These are phyloP conservation scores for Bombus picipes DNA, from an alignment of 1,140 invertebrate species.

Conservation along the genomic window DNA sequence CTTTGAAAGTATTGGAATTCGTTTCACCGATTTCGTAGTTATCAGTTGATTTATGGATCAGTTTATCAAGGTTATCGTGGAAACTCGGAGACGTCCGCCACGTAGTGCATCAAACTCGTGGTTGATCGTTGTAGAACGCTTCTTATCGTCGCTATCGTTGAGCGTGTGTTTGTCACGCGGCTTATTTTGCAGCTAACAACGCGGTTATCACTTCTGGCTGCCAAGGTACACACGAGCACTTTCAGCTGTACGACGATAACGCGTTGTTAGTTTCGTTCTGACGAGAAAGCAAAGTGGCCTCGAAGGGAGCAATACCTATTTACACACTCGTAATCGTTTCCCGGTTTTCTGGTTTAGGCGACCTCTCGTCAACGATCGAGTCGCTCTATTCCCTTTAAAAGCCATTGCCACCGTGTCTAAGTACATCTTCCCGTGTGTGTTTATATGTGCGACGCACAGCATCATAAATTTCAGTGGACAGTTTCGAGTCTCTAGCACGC, in stretches of 20 bases:
- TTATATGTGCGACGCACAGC: not conserved
- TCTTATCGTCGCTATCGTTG: conserved; percentile 45
- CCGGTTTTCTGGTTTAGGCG: not conserved
- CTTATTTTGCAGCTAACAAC: conserved; percentile 44
- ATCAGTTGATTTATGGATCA: not conserved
- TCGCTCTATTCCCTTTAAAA: conserved; percentile 35
- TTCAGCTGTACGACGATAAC: conserved; percentile 28
- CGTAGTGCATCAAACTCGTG: not conserved
- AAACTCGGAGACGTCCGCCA: not conserved
- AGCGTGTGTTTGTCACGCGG: conserved; percentile 21
- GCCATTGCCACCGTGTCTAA: not conserved
- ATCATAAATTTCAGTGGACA: conserved; percentile 2
- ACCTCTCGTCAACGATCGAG: not conserved
- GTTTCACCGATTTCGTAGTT: not conserved
- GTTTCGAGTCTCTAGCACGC: not conserved
- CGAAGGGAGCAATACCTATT: not conserved
- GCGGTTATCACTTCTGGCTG: conserved; percentile 22
- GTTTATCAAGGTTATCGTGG: conserved; percentile 15
- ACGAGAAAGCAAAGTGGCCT: not conserved
- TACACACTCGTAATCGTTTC: not conserved
- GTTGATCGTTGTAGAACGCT: not conserved
- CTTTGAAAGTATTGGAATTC: not conserved
- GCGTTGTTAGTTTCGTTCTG: not conserved
- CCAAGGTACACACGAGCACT: conserved; percentile 26
- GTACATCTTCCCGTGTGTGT: not conserved